phyloP scores from a whole-genome alignment of 2,113 vertebrate species.

The Vulpes vulpes region DNA sequence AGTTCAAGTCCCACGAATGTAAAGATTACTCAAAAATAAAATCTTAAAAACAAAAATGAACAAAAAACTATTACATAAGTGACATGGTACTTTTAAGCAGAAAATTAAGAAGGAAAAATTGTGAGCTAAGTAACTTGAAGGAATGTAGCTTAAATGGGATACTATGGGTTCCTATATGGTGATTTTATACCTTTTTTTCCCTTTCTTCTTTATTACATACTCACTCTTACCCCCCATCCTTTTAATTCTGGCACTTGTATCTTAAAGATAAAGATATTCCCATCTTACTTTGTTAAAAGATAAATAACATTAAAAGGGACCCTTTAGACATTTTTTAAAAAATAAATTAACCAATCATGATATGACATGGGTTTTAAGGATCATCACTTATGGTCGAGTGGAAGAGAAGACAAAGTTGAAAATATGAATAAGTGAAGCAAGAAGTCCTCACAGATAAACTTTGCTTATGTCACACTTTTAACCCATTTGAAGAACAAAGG shows the following conservation, averaged over 20 bases:
- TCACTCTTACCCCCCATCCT: background rate
- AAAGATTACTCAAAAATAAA: background rate
- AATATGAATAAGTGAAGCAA: background rate
- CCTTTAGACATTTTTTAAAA: background rate
- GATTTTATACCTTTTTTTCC: background rate
- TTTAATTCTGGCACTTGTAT: background rate
- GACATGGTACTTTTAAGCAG: background rate
- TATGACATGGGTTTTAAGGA: background rate
- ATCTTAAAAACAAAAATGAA: background rate
- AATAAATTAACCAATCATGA: background rate
- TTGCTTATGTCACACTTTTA: slow-evolving; percentile 27
- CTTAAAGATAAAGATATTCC: slow-evolving; percentile 10
- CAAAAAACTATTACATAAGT: background rate
- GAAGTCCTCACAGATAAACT: background rate
- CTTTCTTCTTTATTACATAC: background rate
- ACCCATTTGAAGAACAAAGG: background rate
- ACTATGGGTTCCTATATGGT: background rate
- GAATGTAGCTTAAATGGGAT: background rate
- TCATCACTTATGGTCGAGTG: background rate
- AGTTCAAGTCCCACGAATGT: background rate
- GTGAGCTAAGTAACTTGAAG: background rate
- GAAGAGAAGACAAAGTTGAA: background rate
- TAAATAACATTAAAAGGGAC: background rate
- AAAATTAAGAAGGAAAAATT: slow-evolving; percentile 32
- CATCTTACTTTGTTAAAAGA: background rate